Evolutionary conservation across 2,113 vertebrate genomes (phyloP).

Genomic region (Nerophis ophidion): DNA sequence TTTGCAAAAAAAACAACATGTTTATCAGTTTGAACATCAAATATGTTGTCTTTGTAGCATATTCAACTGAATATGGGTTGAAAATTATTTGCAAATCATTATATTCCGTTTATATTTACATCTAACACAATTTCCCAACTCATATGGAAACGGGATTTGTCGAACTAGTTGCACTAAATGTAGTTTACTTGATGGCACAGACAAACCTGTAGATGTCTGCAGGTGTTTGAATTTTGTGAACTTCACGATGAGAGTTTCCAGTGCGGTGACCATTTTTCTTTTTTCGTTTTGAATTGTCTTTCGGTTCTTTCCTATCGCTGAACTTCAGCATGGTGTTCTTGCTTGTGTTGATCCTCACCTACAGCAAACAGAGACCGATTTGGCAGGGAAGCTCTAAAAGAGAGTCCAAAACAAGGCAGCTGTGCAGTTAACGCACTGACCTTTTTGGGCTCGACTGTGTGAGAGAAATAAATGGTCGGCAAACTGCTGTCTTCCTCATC

Average conservation of each 20-base stretch:
- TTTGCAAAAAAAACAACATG: too few species aligned
- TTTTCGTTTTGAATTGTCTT: conserved; percentile 87
- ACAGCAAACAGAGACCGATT: conserved; percentile 8
- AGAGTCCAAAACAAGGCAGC: background rate
- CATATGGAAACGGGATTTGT: too few species aligned
- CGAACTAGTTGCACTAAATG: background rate
- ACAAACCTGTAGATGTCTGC: conserved; percentile 88
- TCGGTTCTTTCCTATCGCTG: conserved; percentile 85
- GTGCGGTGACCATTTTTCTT: conserved; percentile 83
- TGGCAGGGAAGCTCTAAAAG: background rate
- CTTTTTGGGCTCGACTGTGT: conserved; percentile 94
- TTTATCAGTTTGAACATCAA: too few species aligned
- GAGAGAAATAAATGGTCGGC: conserved; percentile 93
- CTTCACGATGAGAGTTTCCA: conserved; percentile 75
- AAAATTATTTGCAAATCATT: too few species aligned
- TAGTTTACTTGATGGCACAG: background rate
- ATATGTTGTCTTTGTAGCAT: too few species aligned
- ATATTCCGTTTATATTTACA: too few species aligned
- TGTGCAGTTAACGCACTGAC: conserved; percentile 44
- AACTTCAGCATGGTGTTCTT: conserved; percentile 96
- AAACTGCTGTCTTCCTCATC: conserved; percentile 67
- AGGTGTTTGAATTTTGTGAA: conserved; percentile 82
- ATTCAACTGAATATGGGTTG: too few species aligned
- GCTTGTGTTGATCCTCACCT: conserved; percentile 97
- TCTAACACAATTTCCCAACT: too few species aligned